Evolutionary conservation across 2,113 vertebrate genomes (phyloP), one percentile per base, ranked within the genome.

Genomic region (Bubo scandiacus): DNA sequence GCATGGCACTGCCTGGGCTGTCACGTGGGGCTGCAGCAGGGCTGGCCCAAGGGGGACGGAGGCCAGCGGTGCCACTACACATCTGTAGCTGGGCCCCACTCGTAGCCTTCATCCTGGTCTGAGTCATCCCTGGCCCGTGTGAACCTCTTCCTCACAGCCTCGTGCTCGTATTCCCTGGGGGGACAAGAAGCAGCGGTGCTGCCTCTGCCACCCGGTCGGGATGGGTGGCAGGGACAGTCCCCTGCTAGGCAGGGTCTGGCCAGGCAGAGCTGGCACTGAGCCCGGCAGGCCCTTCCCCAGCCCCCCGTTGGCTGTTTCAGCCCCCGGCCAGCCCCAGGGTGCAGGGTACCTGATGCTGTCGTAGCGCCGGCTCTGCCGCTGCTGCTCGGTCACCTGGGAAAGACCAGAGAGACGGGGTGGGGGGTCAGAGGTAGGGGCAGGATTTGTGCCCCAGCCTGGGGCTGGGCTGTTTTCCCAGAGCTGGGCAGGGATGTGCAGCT

Each of bases 21-120:
- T 25, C 42, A 25, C 5, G 1, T 9, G 15, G 34, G 45, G 67
- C 59, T 47, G 75, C 0, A 5, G 21, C 47, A 78, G 15, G 27
- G 40, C 49, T 73, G 72, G 32, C 51, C 25, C 10, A 2, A 25
- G 73, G 30, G 21, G 38, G 19, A 38, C 29, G 15, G 62, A 42
- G 19, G 43, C 38, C 78, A 54, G 38, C 2, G 1, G 15, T 72
- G 25, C 25, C 6, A 3, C 96, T 99, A 99, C 45, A 99, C 98
- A 16, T 99, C 99, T 6, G 99, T 99, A 22, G 99, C 99, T 1
- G 99, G 99, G 16, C 99, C 99, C 99, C 99, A 99, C 88, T 99
- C 98, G 0, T 98, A 98, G 92, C 98, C 97, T 1, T 98, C 98
- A 0, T 98, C 98, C 7, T 98, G 95, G 0, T 99, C 99, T 0